Percentiles rank a stretch among this genome's conserved stretches.
Evolutionary conservation across 1,140 invertebrate species (phyloP).

Genomic region (Stegodyphus dumicola): DNA sequence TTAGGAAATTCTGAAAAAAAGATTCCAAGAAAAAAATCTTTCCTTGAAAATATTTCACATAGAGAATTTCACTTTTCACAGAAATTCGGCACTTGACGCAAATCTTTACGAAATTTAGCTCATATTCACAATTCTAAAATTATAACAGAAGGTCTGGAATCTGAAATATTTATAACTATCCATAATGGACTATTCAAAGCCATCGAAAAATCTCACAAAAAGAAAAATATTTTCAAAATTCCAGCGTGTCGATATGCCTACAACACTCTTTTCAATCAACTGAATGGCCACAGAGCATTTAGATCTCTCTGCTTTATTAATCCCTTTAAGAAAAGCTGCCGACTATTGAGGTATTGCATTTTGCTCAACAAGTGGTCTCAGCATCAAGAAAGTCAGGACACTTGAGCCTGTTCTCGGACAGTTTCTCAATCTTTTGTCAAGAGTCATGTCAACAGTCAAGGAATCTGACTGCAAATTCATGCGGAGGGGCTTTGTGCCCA

Average conservation of each 20-base stretch:
- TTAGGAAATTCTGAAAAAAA: too few species aligned
- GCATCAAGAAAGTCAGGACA: not conserved
- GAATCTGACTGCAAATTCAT: conserved; percentile 5
- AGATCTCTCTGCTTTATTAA: not conserved
- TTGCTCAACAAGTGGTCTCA: conserved; percentile 13
- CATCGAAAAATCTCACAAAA: conserved; percentile 1
- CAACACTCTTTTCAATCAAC: not conserved
- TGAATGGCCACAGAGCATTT: not conserved
- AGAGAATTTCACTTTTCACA: too few species aligned
- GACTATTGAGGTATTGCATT: not conserved
- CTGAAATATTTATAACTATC: not conserved
- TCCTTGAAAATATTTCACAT: too few species aligned
- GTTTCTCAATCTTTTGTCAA: conserved; percentile 18
- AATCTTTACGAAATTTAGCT: too few species aligned
- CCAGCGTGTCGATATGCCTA: not conserved
- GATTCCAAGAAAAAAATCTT: too few species aligned
- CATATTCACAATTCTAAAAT: too few species aligned
- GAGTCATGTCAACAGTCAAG: conserved; percentile 11
- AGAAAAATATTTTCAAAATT: not conserved
- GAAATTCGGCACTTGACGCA: too few species aligned
- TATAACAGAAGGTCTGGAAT: too few species aligned
- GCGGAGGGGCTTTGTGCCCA: too few species aligned
- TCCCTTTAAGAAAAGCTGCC: not conserved
- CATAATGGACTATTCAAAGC: conserved; percentile 12
- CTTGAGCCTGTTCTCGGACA: not conserved